phyloP scores from a whole-genome alignment of 1,140 invertebrate species.

The Popillia japonica region DNA sequence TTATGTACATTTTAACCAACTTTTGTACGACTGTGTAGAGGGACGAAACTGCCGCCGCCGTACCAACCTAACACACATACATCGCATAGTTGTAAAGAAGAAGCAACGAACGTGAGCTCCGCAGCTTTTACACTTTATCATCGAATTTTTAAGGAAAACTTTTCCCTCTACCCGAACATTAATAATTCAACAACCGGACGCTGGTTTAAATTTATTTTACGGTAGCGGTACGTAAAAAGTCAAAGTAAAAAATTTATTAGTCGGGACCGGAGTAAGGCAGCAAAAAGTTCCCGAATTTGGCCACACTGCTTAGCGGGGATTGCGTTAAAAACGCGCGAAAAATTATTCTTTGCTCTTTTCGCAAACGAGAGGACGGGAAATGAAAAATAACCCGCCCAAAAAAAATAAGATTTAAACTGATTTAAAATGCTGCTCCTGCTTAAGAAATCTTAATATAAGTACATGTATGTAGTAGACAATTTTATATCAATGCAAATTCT shows the following conservation, averaged over 20 bases:
- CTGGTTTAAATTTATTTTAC: constrained; percentile 11
- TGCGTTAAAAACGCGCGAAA: neutral
- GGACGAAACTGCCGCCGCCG: no score
- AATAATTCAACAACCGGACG: constrained; percentile 10
- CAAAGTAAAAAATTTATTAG: constrained; percentile 16
- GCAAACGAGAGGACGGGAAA: neutral
- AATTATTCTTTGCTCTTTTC: neutral
- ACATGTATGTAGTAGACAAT: no score
- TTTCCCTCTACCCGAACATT: neutral
- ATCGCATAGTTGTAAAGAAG: neutral
- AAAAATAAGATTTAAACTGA: no score
- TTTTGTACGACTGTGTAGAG: no score
- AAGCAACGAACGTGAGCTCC: neutral
- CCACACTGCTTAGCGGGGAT: neutral
- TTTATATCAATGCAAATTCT: no score
- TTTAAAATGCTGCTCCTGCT: no score
- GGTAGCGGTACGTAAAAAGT: constrained; percentile 5
- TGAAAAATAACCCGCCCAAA: no score
- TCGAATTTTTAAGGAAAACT: constrained; percentile 1
- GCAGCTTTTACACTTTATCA: neutral
- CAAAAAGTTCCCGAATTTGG: neutral
- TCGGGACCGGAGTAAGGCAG: neutral
- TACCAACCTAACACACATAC: no score
- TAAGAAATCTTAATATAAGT: no score
- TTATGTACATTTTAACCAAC: no score